Conservation (phyloP, 2,888 invertebrate species). For the Ichneumon xanthorius region DNA sequence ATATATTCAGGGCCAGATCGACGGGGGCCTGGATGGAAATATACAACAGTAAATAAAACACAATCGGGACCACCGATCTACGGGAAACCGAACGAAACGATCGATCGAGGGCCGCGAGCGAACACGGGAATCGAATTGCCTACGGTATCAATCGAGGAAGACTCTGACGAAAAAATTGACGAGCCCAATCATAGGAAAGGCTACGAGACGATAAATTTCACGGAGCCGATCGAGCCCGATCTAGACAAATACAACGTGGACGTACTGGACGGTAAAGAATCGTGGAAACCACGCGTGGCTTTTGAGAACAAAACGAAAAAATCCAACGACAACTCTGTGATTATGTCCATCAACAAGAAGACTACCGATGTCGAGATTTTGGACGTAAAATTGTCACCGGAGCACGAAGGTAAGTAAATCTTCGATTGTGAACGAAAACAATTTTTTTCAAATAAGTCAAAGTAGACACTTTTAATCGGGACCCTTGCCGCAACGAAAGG, state of each 20-base stretch:
- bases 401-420: constrained; percentile 75
- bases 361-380: constrained; percentile 75
- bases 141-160: constrained; percentile 72
- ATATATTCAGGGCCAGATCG: neutral
- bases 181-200: constrained; percentile 25
- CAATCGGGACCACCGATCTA: constrained; percentile 11
- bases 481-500: neutral
- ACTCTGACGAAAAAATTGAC: constrained; percentile 34
- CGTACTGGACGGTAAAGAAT: constrained; percentile 71
- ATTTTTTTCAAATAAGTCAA: constrained; percentile 10
- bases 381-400: constrained; percentile 74
- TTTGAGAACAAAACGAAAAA: constrained; percentile 74
- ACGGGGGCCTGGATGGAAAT: constrained; percentile 53
- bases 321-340: constrained; percentile 72
- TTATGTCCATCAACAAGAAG: constrained; percentile 79
- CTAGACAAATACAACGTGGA: constrained; percentile 71
- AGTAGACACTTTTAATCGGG: neutral
- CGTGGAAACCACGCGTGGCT: constrained; percentile 77
- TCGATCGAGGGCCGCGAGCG: constrained; percentile 3
- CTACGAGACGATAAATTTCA: constrained; percentile 50
- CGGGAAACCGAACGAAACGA: constrained; percentile 32
- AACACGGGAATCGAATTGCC: constrained; percentile 61
- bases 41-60: constrained; percentile 46
- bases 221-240: constrained; percentile 52
- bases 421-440: neutral